Percentiles rank a stretch among this genome's conserved stretches.
phyloP scores from a whole-genome alignment of 2,888 invertebrate species.

The Monopis laevigella region DNA sequence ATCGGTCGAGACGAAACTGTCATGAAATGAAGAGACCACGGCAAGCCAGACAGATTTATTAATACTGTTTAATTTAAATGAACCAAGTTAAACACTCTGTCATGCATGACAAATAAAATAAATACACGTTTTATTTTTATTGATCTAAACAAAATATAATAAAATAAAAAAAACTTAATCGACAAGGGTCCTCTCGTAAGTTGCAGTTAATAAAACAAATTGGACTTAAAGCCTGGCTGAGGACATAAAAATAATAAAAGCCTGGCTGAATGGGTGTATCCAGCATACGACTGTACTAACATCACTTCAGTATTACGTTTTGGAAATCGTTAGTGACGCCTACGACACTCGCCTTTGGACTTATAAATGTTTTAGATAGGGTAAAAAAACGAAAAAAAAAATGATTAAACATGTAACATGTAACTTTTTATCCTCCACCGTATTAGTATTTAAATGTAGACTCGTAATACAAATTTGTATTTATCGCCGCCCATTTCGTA shows the following conservation, averaged over 20 bases:
- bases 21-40: neutral
- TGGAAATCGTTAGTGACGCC: constrained; percentile 58
- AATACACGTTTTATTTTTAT: too few species aligned
- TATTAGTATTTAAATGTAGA: too few species aligned
- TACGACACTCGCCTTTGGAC: constrained; percentile 26
- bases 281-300: constrained; percentile 34
- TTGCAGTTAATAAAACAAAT: constrained; percentile 59
- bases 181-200: constrained; percentile 5
- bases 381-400: neutral
- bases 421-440: too few species aligned
- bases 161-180: constrained; percentile 10
- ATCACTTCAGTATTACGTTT: constrained; percentile 33
- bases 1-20: too few species aligned
- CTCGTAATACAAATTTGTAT: too few species aligned
- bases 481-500: too few species aligned
- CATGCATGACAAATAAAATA: constrained; percentile 8
- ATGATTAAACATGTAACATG: too few species aligned
- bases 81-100: neutral
- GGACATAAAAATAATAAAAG: constrained; percentile 35
- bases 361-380: constrained; percentile 24
- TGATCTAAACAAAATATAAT: constrained; percentile 8
- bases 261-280: constrained; percentile 28
- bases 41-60: neutral
- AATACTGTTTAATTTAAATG: constrained; percentile 2
- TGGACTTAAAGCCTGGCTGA: constrained; percentile 26